Evolutionary conservation across 2,888 invertebrate genomes (phyloP), one percentile per base, ranked within the genome.

Genomic region (Selenia dentaria): DNA sequence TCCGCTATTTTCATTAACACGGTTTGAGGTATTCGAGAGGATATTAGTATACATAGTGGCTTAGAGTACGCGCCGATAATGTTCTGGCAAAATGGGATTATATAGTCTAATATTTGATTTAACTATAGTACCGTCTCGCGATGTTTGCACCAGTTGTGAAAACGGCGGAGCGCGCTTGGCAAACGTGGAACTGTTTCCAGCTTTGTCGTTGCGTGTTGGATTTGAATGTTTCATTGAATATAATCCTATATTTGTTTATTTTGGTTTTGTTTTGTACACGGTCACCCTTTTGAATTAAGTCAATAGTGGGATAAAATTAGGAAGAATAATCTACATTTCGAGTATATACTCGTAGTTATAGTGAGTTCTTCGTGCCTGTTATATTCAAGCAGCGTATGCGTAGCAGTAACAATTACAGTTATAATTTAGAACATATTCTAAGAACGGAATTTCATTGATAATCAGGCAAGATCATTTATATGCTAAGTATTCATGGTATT

Each of bases 161-260:
- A 64, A 67, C 61, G 67, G 67, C 63, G 73, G 74, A 75, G 67
- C 68, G 62, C 79, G 28, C 24, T 28, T 26, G 14, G 18, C 38
- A 70, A 79, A 78, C 82, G 68, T 75, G 78, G 79, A 66, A 54
- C 9, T 57, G 20, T 68, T 62, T 70, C 79, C 79, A 68, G 74
- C 72, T 82, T 81, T 81, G 77, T 74, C 73, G 70, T 81, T 77
- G 74, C 73, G 70, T 79, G 80, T 83, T 84, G 84, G 83, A 80
- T 82, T 85, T 82, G 70, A 87, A 85, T 85, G 86, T 89, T 88
- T 86, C 85, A 81, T 78, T 88, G 81, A 89, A 89, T 89, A 89
- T 89, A 89, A 89, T 89, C 88, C 87, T 89, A 86, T 88, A 88
- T 89, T 89, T 89, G 89, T 89, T 88, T 83, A 79, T 74, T 77